phyloP scores from a whole-genome alignment of 2,113 vertebrate species.

The Aegithalos caudatus region DNA sequence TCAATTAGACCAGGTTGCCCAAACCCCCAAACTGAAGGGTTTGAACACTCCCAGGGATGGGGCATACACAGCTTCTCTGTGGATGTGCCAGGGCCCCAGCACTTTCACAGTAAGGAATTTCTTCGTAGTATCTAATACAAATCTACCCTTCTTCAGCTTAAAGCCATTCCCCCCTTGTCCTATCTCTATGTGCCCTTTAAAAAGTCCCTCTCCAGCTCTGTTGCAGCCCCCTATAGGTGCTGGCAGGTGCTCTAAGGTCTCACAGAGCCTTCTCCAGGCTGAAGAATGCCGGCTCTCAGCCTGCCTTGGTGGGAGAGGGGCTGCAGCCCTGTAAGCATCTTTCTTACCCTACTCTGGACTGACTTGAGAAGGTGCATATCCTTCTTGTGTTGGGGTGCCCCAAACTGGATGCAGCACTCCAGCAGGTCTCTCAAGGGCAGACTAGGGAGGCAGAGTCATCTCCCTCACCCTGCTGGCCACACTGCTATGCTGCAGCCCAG shows the following conservation, averaged over 20 bases:
- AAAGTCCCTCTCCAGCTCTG: background rate
- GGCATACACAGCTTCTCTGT: background rate
- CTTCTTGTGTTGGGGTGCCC: fast-evolving
- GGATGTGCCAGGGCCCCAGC: background rate
- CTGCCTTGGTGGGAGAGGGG: background rate
- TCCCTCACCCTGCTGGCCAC: background rate
- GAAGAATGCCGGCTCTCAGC: background rate
- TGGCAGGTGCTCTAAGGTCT: background rate
- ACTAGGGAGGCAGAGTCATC: background rate
- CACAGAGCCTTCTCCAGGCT: background rate
- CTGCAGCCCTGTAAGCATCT: background rate
- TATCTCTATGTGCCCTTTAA: fast-evolving
- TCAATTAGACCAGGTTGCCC: background rate
- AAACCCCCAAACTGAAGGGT: background rate
- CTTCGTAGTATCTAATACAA: background rate
- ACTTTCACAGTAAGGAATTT: background rate
- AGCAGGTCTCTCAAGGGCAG: background rate
- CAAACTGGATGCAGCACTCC: fast-evolving
- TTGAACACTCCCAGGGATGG: background rate
- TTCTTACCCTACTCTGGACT: background rate
- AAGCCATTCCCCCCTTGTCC: background rate
- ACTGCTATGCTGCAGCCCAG: background rate
- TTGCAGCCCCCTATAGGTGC: background rate
- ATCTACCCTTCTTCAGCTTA: background rate
- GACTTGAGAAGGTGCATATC: background rate